Evolutionary conservation across 2,797 vertebrate species (phyloP), one percentile per base, ranked within the genome.

Genomic region (Schizopygopsis malacanthus): DNA sequence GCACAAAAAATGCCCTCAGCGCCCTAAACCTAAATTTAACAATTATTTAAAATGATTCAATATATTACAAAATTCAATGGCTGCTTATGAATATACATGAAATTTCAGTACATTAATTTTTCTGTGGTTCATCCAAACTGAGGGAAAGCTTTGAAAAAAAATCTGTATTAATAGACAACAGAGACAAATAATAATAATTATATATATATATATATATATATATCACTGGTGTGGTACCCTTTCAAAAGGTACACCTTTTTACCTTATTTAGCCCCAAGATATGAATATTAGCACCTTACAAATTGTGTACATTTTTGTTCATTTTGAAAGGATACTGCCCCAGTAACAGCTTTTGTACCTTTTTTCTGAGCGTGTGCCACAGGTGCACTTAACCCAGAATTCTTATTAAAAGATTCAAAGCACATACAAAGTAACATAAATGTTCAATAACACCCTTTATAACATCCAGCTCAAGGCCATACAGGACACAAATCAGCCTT

Each of bases 401-500:
- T 37, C 15, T 7, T 3, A 11, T 50, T 79, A 33, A 13, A 45
- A 15, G n/a, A 61, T 79, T 65, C 56, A 80, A 80, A 47, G 59
- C 16, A 33, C 45, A 47, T 25, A 45, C n/a, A 65, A 47, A 25
- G 25, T 20, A 65, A 47, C 54, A 41, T 8, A 43, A 22, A 39
- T 39, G 18, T 28, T 73, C 22, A 18, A 22, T 33, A 65, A 52
- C 28, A 84, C 37, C 72, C 33, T 28, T 84, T 54, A 69, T 79
- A 70, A 56, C 22, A 47, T 78, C 37, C 15, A 84, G 63, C 47
- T 79, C n/a, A 70, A 70, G 65, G 18, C 47, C 61, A 84, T 20
- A 80, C 33, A 90, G 39, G 37, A 52, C 71, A 65, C 47, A 69
- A 61, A 76, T 69, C 72, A 45, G 63, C 56, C 10, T 52, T 73